These are phyloP conservation scores for Tipula lateralis DNA, from an alignment of 2,888 invertebrate species.

Conservation along the genomic window DNA sequence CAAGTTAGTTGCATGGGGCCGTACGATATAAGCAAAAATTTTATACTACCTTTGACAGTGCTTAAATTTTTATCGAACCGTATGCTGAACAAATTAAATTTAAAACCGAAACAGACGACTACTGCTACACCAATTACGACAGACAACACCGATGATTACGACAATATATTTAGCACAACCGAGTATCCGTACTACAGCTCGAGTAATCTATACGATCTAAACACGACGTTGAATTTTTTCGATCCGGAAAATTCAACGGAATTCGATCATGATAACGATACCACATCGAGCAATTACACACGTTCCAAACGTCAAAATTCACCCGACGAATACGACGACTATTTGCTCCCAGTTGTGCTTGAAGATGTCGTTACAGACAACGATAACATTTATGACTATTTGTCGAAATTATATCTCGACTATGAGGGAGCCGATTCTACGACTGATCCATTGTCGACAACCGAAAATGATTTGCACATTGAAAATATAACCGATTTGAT, in stretches of 20 bases:
- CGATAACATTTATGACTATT: not conserved
- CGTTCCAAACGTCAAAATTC: not conserved
- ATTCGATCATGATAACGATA: not conserved
- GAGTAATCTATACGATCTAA: not conserved
- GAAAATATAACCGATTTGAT: conserved; percentile 35
- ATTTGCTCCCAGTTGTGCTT: not conserved
- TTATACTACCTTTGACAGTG: not conserved
- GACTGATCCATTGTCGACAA: not conserved
- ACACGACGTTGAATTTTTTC: not conserved
- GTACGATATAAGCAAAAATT: not conserved
- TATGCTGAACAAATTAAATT: not conserved
- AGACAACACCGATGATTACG: conserved; percentile 33
- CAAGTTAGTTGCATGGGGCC: not conserved
- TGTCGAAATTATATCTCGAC: conserved; percentile 33
- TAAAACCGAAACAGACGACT: not conserved
- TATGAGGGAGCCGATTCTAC: not conserved
- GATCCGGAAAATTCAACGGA: not conserved
- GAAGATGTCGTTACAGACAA: not conserved
- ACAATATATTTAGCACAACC: conserved; percentile 31
- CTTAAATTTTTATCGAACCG: not conserved
- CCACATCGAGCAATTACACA: not conserved
- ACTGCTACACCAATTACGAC: not conserved
- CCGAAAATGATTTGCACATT: not conserved
- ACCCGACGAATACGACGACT: not conserved
- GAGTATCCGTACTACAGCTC: not conserved